A percentile compares a stretch with the other conserved stretches of the same genome.
phyloP scores from a whole-genome alignment of 2,113 vertebrate genomes.

The Echinops telfairi region DNA sequence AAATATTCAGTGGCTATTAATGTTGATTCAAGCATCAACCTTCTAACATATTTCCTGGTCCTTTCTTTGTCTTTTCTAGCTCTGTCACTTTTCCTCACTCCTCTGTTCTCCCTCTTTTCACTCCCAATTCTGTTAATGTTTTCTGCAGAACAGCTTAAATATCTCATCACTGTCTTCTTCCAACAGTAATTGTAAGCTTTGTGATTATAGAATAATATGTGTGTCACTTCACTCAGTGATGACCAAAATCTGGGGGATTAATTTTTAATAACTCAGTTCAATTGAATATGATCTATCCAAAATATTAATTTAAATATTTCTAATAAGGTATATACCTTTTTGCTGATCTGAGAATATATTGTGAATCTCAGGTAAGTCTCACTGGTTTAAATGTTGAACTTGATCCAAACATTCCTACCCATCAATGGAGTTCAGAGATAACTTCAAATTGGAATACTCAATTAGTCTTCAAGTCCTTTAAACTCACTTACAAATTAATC shows the following conservation, averaged over 20 bases:
- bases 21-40: background rate
- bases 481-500: background rate
- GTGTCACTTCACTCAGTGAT: background rate
- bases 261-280: background rate
- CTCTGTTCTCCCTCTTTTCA: background rate
- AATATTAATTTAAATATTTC: slow-evolving; percentile 34
- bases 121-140: background rate
- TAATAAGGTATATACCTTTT: background rate
- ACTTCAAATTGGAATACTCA: background rate
- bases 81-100: background rate
- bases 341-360: background rate
- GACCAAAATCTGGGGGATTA: background rate
- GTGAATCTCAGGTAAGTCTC: background rate
- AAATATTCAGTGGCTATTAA: slow-evolving; percentile 8
- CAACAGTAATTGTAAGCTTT: background rate
- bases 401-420: background rate
- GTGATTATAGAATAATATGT: background rate
- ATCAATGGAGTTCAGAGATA: background rate
- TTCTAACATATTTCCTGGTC: background rate
- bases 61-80: background rate
- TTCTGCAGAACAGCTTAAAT: background rate
- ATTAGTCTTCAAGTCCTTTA: background rate
- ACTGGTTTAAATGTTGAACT: background rate
- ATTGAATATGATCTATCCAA: background rate
- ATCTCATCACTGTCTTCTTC: background rate